phyloP scores from a whole-genome alignment of 2,797 vertebrate genomes.

The Heterohyrax brucei region DNA sequence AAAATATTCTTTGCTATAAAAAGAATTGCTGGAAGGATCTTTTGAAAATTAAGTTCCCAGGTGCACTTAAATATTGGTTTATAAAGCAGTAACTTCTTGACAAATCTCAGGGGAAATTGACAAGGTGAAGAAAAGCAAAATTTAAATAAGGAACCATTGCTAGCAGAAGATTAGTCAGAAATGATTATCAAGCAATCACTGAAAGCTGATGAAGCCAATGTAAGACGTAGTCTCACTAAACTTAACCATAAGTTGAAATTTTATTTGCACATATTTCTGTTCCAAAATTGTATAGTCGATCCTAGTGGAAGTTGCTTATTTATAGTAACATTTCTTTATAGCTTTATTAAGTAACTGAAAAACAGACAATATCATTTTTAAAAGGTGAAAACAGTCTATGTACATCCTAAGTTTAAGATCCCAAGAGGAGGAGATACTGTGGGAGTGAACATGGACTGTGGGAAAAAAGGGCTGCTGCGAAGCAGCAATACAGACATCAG shows the following conservation, averaged over 20 bases:
- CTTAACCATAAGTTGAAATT: too few relatives aligned
- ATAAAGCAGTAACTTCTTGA: neutral
- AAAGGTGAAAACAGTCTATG: neutral
- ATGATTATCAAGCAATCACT: rapidly evolving
- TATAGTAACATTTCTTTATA: neutral
- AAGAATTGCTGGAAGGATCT: neutral
- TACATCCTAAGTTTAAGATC: neutral
- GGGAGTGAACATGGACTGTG: neutral
- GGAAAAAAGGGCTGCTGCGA: neutral
- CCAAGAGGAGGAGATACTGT: neutral
- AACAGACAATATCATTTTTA: neutral
- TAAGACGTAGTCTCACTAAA: too few relatives aligned
- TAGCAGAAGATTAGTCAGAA: rapidly evolving
- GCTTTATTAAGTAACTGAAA: too few relatives aligned
- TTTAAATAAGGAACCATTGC: rapidly evolving
- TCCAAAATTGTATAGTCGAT: too few relatives aligned
- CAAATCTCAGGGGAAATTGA: rapidly evolving
- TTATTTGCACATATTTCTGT: neutral
- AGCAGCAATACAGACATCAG: neutral
- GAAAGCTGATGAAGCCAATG: rapidly evolving
- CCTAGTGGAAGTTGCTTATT: neutral
- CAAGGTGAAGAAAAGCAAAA: rapidly evolving
- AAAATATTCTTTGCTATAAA: neutral
- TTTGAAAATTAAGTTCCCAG: neutral
- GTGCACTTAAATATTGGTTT: neutral